Evolutionary conservation across 35 echinoderm and acorn worm genomes (phyloP).

Genomic region (Apostichopus californicus): DNA sequence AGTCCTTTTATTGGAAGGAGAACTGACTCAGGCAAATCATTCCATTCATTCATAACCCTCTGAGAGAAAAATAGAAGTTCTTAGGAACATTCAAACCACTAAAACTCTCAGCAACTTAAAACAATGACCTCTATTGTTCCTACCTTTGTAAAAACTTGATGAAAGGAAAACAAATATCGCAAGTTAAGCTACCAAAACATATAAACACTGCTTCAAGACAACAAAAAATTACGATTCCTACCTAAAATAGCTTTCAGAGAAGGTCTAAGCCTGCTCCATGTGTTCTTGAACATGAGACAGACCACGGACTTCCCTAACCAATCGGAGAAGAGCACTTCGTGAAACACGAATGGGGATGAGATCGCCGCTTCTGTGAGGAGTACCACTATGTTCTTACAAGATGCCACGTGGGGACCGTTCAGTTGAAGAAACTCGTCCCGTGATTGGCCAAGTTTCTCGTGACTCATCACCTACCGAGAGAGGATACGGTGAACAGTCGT

Average conservation of each 20-base stretch:
- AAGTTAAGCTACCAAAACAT: too few species aligned
- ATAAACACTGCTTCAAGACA: too few species aligned
- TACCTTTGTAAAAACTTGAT: too few species aligned
- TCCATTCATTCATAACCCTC: too few species aligned
- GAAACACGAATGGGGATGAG: constrained; percentile 92
- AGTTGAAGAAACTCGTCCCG: constrained; percentile 94
- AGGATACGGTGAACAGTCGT: background rate
- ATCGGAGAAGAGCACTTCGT: constrained; percentile 97
- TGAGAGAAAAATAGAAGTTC: too few species aligned
- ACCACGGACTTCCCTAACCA: constrained; percentile 94
- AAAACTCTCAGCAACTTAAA: too few species aligned
- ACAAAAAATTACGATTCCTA: background rate
- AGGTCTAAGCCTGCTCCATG: constrained; percentile 80
- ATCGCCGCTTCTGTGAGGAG: constrained; percentile 79
- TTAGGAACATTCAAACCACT: background rate
- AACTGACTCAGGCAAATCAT: too few species aligned
- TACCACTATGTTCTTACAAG: constrained; percentile 81
- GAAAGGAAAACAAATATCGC: too few species aligned
- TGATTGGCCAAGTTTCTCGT: constrained; percentile 92
- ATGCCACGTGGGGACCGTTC: constrained; percentile 83
- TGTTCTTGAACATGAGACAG: constrained; percentile 96
- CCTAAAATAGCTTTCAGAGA: constrained; percentile 92
- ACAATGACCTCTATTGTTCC: too few species aligned
- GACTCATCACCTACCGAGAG: constrained; percentile 69
- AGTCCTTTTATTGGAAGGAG: too few species aligned